phyloP scores from a whole-genome alignment of 2,888 invertebrate genomes.

The Cephus runcator region DNA sequence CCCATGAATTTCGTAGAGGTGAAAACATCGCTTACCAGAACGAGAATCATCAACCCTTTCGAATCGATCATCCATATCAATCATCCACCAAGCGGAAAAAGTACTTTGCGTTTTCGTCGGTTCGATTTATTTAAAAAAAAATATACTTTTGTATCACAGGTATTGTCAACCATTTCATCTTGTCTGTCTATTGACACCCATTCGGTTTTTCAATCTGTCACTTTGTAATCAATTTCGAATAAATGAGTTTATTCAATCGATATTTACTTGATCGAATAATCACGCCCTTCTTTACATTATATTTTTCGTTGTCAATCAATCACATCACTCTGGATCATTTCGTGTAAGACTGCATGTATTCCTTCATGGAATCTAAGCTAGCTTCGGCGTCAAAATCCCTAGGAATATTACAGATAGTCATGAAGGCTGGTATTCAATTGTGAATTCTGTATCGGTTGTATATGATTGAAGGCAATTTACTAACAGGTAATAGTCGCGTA shows the following conservation, averaged over 20 bases:
- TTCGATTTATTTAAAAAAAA: neutral
- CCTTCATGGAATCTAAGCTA: constrained; percentile 20
- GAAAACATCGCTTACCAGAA: neutral
- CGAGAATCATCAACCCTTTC: neutral
- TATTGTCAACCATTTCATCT: neutral
- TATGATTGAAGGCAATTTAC: neutral
- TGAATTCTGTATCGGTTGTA: neutral
- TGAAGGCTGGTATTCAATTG: neutral
- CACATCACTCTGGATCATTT: neutral
- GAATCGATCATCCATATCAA: neutral
- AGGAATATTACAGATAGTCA: neutral
- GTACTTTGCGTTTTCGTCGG: neutral
- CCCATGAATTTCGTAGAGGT: neutral
- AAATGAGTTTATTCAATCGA: neutral
- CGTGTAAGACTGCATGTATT: neutral
- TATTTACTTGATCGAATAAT: neutral
- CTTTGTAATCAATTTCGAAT: neutral
- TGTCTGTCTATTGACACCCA: no score
- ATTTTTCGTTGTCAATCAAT: neutral
- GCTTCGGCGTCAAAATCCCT: constrained; percentile 10
- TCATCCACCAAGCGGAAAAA: neutral
- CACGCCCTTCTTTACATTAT: neutral
- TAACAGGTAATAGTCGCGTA: constrained; percentile 24
- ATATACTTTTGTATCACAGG: neutral
- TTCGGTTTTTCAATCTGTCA: neutral